These are phyloP conservation scores for Macrophya alboannulata DNA, from an alignment of 2,888 invertebrate genomes.

Conservation along the genomic window DNA sequence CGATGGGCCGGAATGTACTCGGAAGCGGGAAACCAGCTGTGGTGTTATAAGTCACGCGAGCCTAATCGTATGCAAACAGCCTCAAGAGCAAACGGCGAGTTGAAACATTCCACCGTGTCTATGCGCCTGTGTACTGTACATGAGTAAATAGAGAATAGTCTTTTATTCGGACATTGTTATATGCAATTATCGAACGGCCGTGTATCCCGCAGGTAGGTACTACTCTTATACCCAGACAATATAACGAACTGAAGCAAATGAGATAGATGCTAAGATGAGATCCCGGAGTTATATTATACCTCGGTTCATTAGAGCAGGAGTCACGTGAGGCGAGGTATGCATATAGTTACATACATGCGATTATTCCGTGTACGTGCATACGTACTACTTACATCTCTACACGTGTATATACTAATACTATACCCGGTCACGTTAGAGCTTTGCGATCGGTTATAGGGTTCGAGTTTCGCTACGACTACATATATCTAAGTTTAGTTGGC, in stretches of 20 bases:
- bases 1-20: slow-evolving; percentile 35
- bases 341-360: background rate
- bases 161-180: slow-evolving; percentile 52
- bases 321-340: slow-evolving; percentile 65
- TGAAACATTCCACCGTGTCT: slow-evolving; percentile 25
- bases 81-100: slow-evolving; percentile 29
- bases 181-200: slow-evolving; percentile 40
- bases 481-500: background rate
- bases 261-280: slow-evolving; percentile 54
- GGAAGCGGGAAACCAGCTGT: slow-evolving; percentile 52
- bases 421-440: slow-evolving; percentile 25
- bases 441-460: slow-evolving; percentile 15
- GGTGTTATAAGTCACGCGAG: slow-evolving; percentile 54
- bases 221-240: slow-evolving; percentile 37
- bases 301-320: slow-evolving; percentile 71
- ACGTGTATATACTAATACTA: background rate
- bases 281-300: slow-evolving; percentile 51
- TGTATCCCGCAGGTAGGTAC: background rate
- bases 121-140: background rate
- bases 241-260: slow-evolving; percentile 50
- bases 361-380: background rate
- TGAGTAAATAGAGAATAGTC: background rate
- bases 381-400: background rate
- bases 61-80: slow-evolving; percentile 51
- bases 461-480: background rate